Base-by-base conservation (phyloP, 2,113 vertebrate genomes). In the Seriola rivoliana region DNA sequence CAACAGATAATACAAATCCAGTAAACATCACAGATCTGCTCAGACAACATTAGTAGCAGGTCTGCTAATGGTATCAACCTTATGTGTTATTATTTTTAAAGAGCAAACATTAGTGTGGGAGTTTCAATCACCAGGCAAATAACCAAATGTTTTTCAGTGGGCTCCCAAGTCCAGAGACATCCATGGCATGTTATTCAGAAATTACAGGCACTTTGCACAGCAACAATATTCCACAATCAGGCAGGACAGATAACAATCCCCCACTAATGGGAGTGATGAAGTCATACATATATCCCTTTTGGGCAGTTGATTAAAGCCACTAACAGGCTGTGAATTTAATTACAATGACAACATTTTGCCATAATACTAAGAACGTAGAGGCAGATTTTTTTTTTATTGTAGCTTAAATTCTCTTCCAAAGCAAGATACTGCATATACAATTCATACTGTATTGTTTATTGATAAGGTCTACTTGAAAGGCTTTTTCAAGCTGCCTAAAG, bases 101-200 rank as follows among this genome's bases (percentile, higher is more conserved):
- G 46, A 60, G 38, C 2, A 29, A 29, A 29, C 29, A 29, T 29
- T 3, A 8, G 32, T 0, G 79, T 84, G 69, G 75, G 80, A 68
- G 80, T 71, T 80, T 7, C 71, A 83, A 86, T 88, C 82, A 63
- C 50, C 63, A 60, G 63, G 71, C 50, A 71, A 64, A 80, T 66
- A 58, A 85, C 44, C 38, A 65, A 86, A 77, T 78, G 12, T 10
- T 84, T 85, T 60, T 38, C 14, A 21, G 16, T 29, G 29, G 29
- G 55, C 42, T 67, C 70, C 71, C 64, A 84, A 77, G 3, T 74
- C 36, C 80, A 75, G 58, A 58, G 66, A 71, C 60, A 23, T 65
- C 46, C 46, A 42, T 25, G n/a, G 32, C 55, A 19, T 75, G 40
- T 55, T 23, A 73, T 73, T 66, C 58, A 64, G 34, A 76, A 63